Evolutionary conservation across 2,113 vertebrate genomes (phyloP).

Genomic region (Anarrhichthys ocellatus): DNA sequence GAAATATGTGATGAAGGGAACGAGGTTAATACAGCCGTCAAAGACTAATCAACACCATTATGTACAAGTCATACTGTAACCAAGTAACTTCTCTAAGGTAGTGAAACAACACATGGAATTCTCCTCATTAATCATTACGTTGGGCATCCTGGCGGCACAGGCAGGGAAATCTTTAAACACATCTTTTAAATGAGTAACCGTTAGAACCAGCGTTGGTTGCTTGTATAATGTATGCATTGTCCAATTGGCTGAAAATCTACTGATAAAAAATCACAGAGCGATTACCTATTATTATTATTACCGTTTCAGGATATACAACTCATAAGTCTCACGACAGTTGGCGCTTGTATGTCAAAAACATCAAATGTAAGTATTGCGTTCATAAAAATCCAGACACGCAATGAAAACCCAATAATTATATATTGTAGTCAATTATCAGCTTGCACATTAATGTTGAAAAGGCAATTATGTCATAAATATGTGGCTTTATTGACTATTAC

Average conservation of each 20-base stretch:
- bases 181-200: not conserved
- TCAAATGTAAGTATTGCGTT: not conserved
- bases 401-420: not conserved
- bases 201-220: not conserved
- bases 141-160: not conserved
- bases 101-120: not conserved
- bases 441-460: constrained; percentile 18
- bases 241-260: not conserved
- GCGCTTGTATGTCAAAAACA: not conserved
- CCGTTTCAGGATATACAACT: not conserved
- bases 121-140: not conserved
- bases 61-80: not conserved
- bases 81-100: not conserved
- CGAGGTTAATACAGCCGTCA: constrained; percentile 20
- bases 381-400: constrained; percentile 1
- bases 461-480: not conserved
- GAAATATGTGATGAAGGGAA: not conserved
- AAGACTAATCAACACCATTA: constrained; percentile 5
- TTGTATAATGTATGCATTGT: not conserved
- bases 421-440: not conserved
- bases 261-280: not conserved
- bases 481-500: constrained; percentile 19
- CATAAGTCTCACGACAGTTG: not conserved
- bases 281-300: not conserved
- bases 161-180: not conserved